Evolutionary conservation across 35 echinoderm and acorn worm genomes (phyloP).

Genomic region (Apostichopus japonicus): DNA sequence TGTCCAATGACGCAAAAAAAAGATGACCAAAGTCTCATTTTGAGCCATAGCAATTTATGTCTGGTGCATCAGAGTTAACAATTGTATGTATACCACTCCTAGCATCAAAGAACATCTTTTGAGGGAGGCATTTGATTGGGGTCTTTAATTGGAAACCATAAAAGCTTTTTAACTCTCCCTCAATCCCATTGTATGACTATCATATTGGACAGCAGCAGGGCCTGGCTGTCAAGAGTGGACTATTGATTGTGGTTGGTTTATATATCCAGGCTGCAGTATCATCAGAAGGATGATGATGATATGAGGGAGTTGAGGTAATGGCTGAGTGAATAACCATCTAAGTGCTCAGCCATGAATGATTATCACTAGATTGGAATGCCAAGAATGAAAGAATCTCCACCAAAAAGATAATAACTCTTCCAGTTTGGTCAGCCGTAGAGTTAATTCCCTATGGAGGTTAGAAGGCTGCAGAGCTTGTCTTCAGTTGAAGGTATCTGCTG

Average conservation of each 20-base stretch:
- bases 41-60: too few species aligned
- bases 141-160: not conserved
- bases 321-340: slow-evolving; percentile 5
- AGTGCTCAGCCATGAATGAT: slow-evolving; percentile 24
- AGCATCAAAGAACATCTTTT: not conserved
- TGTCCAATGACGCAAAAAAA: too few species aligned
- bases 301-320: not conserved
- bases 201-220: not conserved
- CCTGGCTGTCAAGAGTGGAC: not conserved
- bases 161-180: not conserved
- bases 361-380: slow-evolving; percentile 35
- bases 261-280: too few species aligned
- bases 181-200: not conserved
- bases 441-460: too few species aligned
- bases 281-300: not conserved
- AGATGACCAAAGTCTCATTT: too few species aligned
- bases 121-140: not conserved
- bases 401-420: slow-evolving; percentile 21
- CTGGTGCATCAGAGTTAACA: too few species aligned
- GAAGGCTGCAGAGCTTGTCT: too few species aligned
- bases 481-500: too few species aligned
- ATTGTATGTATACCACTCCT: too few species aligned
- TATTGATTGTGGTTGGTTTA: not conserved
- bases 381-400: not conserved
- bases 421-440: slow-evolving; percentile 14